These are phyloP conservation scores for Amblyopsis rosae DNA, from an alignment of 2,113 vertebrate species.

Conservation along the genomic window DNA sequence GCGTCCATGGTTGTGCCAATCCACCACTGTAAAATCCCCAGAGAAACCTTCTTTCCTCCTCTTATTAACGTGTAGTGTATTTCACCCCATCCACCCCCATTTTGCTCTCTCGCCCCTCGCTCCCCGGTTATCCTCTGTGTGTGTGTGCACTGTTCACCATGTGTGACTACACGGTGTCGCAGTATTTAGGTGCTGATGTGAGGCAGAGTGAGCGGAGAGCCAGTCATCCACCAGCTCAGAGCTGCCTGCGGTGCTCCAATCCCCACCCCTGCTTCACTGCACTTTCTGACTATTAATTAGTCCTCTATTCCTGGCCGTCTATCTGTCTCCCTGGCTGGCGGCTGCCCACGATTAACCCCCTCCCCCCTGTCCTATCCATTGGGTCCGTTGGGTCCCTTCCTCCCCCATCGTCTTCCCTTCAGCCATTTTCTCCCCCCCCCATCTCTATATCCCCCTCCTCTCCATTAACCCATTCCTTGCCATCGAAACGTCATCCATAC, in stretches of 20 bases:
- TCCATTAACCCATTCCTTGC: not conserved
- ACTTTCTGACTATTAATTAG: conserved; percentile 70
- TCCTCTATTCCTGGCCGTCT: conserved; percentile 61
- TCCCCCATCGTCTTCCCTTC: conserved; percentile 9
- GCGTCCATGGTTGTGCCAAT: conserved; percentile 27
- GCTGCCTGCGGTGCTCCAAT: conserved; percentile 35
- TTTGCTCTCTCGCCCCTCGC: conserved; percentile 15
- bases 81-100: too few relatives aligned
- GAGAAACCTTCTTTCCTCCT: conserved; percentile 39
- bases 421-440: conserved; percentile 7
- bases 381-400: not conserved
- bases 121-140: not conserved
- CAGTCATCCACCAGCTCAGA: conserved; percentile 19
- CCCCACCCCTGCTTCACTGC: conserved; percentile 56
- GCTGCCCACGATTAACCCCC: conserved; percentile 49
- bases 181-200: conserved; percentile 21
- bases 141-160: not conserved
- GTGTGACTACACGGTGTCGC: conserved; percentile 19
- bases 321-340: conserved; percentile 47
- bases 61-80: conserved; percentile 28
- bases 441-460: not conserved
- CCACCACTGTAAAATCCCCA: conserved; percentile 35
- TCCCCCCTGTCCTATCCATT: conserved; percentile 21
- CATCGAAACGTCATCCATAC: not conserved
- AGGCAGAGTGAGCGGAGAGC: conserved; percentile 10